These are phyloP conservation scores for Stichopus horrens DNA, from an alignment of 53 echinoderm and acorn worm species.

Conservation along the genomic window DNA sequence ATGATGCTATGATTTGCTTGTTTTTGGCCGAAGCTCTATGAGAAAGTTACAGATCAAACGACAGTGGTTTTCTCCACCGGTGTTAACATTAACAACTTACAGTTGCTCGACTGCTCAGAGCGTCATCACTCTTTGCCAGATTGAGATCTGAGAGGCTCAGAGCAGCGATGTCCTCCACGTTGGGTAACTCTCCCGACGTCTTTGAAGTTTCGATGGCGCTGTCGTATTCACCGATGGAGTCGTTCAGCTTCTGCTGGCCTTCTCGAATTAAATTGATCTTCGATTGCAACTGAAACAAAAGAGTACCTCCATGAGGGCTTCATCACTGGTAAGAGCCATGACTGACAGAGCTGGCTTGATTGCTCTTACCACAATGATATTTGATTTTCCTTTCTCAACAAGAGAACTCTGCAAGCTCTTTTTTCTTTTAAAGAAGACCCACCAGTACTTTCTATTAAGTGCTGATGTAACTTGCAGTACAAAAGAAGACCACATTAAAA, in stretches of 20 bases:
- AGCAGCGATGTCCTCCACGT: constrained; percentile 63
- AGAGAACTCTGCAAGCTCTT: too few relatives aligned
- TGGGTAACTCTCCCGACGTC: constrained; percentile 61
- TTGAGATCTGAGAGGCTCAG: constrained; percentile 8
- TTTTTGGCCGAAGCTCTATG: too few relatives aligned
- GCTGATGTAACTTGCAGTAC: too few relatives aligned
- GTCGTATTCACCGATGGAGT: constrained; percentile 60
- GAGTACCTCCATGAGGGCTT: background rate
- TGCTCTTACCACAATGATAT: too few relatives aligned
- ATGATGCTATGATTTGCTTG: too few relatives aligned
- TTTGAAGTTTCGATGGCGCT: constrained; percentile 67
- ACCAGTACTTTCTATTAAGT: too few relatives aligned
- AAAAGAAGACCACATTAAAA: too few relatives aligned
- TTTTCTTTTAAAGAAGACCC: too few relatives aligned
- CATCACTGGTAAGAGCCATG: background rate
- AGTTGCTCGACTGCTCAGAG: constrained; percentile 77
- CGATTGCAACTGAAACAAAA: constrained; percentile 65
- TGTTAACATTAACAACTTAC: constrained; percentile 48
- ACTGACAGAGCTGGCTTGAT: too few relatives aligned
- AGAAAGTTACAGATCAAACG: too few relatives aligned
- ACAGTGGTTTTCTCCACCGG: too few relatives aligned
- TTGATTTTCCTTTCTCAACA: too few relatives aligned
- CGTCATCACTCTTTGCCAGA: constrained; percentile 45
- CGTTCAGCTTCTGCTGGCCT: constrained; percentile 74
- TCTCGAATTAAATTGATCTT: constrained; percentile 73